Evolutionary conservation across 2,797 vertebrate species (phyloP).

Genomic region (Synaphobranchus kaupii): DNA sequence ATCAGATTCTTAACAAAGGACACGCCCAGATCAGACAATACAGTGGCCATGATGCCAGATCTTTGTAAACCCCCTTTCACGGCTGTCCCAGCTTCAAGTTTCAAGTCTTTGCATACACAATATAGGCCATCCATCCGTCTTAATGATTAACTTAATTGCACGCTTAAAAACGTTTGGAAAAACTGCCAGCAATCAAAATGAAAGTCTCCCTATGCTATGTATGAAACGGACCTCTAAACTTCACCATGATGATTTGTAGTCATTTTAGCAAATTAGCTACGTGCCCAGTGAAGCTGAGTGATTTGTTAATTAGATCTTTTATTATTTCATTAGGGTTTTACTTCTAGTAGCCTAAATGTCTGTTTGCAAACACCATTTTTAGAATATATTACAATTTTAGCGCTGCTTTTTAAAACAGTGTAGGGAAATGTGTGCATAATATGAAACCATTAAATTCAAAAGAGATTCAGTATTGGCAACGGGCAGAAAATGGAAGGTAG

Average conservation of each 20-base stretch:
- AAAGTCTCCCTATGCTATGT: neutral
- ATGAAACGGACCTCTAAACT: neutral
- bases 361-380: neutral
- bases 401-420: neutral
- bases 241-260: neutral
- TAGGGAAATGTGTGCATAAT: neutral
- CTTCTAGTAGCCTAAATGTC: neutral
- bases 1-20: neutral
- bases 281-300: neutral
- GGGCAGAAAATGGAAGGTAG: neutral
- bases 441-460: neutral
- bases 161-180: neutral
- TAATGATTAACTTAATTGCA: neutral
- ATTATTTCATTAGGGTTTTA: neutral
- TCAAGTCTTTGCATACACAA: neutral
- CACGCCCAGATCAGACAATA: neutral
- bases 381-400: neutral
- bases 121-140: neutral
- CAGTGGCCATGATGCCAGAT: neutral
- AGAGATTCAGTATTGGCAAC: neutral
- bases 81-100: neutral
- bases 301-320: neutral
- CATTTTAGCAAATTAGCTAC: neutral
- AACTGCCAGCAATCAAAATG: neutral
- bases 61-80: neutral